Evolutionary conservation across 2,797 vertebrate genomes (phyloP), one percentile per base, ranked within the genome.

Genomic region (Nyctibius grandis): DNA sequence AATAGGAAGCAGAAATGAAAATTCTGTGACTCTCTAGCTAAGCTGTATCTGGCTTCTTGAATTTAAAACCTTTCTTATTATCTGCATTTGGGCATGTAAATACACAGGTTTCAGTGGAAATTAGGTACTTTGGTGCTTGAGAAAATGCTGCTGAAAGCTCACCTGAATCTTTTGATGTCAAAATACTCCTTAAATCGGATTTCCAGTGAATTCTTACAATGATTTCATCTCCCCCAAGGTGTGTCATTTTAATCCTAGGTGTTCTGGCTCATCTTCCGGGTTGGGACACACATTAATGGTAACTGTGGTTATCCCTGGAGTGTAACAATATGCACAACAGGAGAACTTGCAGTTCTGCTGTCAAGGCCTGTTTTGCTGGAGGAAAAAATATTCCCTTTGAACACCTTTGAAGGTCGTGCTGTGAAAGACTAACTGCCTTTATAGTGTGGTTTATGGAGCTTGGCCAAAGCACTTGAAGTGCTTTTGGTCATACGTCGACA

Each of bases 391-490:
- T 1, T 36, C 60, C 50, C 61, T 97, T 84, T 92, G 88, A 93
- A 92, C 73, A 89, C 91, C 82, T 88, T 76, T 90, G 93, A 95
- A 96, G 94, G 94, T 96, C n/a, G 0, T 45, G 63, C 76, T 73
- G 44, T 65, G 76, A 88, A 95, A 73, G 69, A 77, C 87, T 83
- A 77, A 78, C 78, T 77, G 63, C 68, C 34, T 96, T 91, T 48
- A 91, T 28, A 65, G 50, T 20, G 42, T 13, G 42, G 92, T 93
- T 95, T 69, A 91, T 95, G 95, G 95, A 96, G 74, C 94, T 48
- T 67, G 69, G 91, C 96, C 88, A 97, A 91, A 56, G 40, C 76
- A 84, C 85, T 90, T 48, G 7, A 70, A 81, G 67, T 40, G 11
- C 70, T 84, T 90, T 81, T 1, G 29, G 85, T 96, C 80, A 69